Conservation (phyloP, 2,113 vertebrate genomes). For the Conger conger region DNA sequence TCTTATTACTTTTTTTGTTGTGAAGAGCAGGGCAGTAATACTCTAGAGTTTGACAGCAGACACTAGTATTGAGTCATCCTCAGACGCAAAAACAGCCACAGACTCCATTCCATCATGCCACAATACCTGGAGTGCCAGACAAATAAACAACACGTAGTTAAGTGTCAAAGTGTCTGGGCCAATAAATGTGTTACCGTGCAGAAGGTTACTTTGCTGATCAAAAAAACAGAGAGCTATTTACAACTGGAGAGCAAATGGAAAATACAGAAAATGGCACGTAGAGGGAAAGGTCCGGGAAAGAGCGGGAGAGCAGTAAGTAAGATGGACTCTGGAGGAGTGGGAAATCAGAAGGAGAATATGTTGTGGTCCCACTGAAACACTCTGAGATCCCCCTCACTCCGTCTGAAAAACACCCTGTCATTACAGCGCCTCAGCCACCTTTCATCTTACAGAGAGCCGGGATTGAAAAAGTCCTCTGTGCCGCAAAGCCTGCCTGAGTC, state of each 20-base stretch:
- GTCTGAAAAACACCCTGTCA: slow-evolving; percentile 58
- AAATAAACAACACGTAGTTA: neutral
- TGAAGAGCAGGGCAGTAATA: neutral
- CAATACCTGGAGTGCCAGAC: neutral
- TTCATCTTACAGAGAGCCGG: slow-evolving; percentile 35
- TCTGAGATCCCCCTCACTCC: slow-evolving; percentile 49
- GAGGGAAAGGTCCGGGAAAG: neutral
- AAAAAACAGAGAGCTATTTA: neutral
- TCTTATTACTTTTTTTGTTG: neutral
- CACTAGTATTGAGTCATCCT: neutral
- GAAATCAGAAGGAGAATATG: slow-evolving; percentile 25
- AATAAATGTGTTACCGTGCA: neutral
- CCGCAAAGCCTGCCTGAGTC: slow-evolving; percentile 29
- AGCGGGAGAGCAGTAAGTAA: neutral
- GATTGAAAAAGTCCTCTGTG: slow-evolving; percentile 39
- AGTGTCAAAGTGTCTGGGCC: neutral
- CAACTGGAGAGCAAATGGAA: neutral
- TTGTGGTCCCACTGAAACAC: slow-evolving; percentile 28
- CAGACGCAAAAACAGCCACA: neutral
- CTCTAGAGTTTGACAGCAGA: neutral
- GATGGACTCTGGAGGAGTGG: neutral
- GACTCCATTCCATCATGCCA: neutral
- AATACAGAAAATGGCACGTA: slow-evolving; percentile 2
- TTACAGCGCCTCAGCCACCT: slow-evolving; percentile 32
- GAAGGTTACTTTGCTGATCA: neutral